A percentile compares a stretch with the other conserved stretches of the same genome.
phyloP scores from a whole-genome alignment of 2,797 vertebrate genomes.

The Coregonus suidteri region DNA sequence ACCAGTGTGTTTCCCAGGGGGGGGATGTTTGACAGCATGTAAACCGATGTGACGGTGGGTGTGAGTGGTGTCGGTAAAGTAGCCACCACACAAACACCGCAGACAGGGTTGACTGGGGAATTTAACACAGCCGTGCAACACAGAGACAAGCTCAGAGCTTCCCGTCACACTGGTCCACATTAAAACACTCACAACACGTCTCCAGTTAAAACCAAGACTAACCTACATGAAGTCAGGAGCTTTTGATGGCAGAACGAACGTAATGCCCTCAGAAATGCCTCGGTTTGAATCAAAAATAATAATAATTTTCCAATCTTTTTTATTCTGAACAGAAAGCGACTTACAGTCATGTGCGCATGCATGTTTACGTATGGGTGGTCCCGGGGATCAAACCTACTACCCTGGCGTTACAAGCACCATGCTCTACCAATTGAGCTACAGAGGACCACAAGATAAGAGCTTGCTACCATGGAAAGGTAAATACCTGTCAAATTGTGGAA shows the following conservation, averaged over 20 bases:
- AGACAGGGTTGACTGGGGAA: slow-evolving; percentile 18
- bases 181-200: background rate
- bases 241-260: background rate
- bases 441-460: no score
- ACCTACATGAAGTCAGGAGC: no score
- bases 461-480: no score
- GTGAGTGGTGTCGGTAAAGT: slow-evolving; percentile 5
- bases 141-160: slow-evolving; percentile 30
- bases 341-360: no score
- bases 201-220: background rate
- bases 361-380: no score
- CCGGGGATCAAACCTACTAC: no score
- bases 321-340: no score
- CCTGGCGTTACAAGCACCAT: no score
- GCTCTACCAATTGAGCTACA: no score
- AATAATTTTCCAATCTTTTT: no score
- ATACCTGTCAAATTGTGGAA: no score
- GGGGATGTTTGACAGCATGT: background rate
- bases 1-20: background rate
- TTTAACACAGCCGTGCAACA: slow-evolving; percentile 25
- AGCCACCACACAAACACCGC: slow-evolving; percentile 11
- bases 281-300: background rate
- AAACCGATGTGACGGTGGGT: background rate
- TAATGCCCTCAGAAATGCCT: background rate
- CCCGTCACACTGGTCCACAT: slow-evolving; percentile 30